Evolutionary conservation across 2,888 invertebrate species (phyloP), one percentile per base, ranked within the genome.

Genomic region (Pterostichus madidus): DNA sequence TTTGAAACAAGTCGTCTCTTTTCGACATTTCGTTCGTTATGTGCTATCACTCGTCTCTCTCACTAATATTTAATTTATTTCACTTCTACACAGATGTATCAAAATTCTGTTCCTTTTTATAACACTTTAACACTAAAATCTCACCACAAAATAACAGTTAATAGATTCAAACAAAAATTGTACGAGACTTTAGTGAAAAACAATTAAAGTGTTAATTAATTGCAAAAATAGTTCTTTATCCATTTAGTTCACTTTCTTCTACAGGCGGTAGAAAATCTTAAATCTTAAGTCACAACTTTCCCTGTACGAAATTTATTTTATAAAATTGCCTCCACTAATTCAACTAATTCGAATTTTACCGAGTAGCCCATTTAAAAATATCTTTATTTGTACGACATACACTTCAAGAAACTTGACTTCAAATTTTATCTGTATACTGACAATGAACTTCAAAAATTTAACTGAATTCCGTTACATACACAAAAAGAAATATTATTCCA

Each of bases 221-320:
- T 59, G 59, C 13, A 35, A 64, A 64, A 64, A 64, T 64, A 64
- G 11, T 31, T 32, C 31, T 64, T 31, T 59, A 10, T 44, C 49
- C 49, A 5, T 5, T 7, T 7, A 3, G 5, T 39, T 39, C 39
- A 39, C 39, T 13, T n/a, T 49, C 44, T 13, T n/a, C 49, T 49
- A 49, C 49, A 5, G n/a, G 10, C 49, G 49, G 49, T 49, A 49
- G 49, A 49, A 49, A 49, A 56, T 13, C 17, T 44, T 71, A 49
- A 49, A 56, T 13, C 17, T 17, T 71, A 71, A 71, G 68, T 71
- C 68, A 71, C 68, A 17, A 15, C 11, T 39, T 13, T 71, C 68
- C 68, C 68, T 71, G 68, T 71, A 71, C 56, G 49, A 49, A 49
- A 49, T 49, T 56, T 15, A 17, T 17, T 56, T 56, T 56, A 56